Evolutionary conservation across 2,113 vertebrate genomes (phyloP).

Genomic region (Oncorhynchus keta): DNA sequence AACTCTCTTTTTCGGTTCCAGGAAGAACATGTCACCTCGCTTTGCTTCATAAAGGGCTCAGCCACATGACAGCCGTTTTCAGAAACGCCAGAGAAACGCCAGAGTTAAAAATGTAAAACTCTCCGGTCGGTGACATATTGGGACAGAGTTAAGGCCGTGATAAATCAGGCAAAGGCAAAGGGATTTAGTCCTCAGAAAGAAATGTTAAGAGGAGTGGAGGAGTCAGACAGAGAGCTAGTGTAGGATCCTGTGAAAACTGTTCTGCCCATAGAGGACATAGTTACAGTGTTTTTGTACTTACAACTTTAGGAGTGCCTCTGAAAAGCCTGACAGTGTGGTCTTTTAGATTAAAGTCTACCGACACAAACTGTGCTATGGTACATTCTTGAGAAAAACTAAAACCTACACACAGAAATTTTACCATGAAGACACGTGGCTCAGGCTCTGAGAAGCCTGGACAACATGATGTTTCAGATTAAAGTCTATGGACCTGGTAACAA

Average conservation of each 20-base stretch:
- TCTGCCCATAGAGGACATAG: slow-evolving; percentile 1
- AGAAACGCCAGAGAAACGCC: slow-evolving; percentile 44
- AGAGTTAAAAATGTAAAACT: slow-evolving; percentile 41
- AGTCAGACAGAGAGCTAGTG: slow-evolving; percentile 48
- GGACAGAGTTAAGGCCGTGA: slow-evolving; percentile 46
- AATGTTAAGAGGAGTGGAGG: slow-evolving; percentile 44
- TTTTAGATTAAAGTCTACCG: no score
- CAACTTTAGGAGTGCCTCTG: not conserved
- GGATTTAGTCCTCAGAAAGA: slow-evolving; percentile 55
- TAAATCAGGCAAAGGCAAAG: slow-evolving; percentile 53
- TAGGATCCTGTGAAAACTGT: slow-evolving; percentile 28
- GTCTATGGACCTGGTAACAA: not conserved
- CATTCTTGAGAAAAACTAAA: no score
- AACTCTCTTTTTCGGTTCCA: slow-evolving; percentile 45
- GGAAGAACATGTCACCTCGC: slow-evolving; percentile 68
- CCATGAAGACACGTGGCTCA: not conserved
- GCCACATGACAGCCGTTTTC: slow-evolving; percentile 39
- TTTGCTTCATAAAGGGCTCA: slow-evolving; percentile 60
- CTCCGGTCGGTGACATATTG: slow-evolving; percentile 51
- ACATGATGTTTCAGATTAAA: not conserved
- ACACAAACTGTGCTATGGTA: no score
- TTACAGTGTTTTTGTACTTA: slow-evolving; percentile 10
- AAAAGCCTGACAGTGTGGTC: no score
- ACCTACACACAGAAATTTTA: no score
- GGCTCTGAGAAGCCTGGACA: not conserved